Percentiles rank a stretch among this genome's conserved stretches.
Evolutionary conservation across 2,113 vertebrate genomes (phyloP).

Genomic region (Campylorhamphus procurvoides): DNA sequence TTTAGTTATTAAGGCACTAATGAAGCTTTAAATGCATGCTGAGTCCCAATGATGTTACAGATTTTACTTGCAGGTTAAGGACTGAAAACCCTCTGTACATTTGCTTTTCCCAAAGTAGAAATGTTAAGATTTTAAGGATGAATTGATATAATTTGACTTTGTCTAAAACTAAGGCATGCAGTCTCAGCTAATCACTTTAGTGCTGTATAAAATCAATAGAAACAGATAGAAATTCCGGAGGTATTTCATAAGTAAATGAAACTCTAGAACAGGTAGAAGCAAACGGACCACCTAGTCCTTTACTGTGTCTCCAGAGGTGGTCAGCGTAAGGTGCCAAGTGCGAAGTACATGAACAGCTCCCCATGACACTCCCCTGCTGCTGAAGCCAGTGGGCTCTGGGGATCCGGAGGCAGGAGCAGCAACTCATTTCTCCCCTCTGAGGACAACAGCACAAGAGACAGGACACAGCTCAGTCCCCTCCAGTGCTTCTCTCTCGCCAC

Average conservation of each 20-base stretch:
- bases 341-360: background rate
- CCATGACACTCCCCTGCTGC: background rate
- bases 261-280: background rate
- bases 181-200: background rate
- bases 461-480: background rate
- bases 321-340: background rate
- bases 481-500: background rate
- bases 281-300: background rate
- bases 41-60: background rate
- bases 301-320: background rate
- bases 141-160: background rate
- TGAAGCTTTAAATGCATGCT: background rate
- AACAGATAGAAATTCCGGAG: background rate
- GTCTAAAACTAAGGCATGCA: background rate
- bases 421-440: background rate
- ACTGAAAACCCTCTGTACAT: background rate
- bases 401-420: background rate
- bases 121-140: background rate
- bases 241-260: background rate
- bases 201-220: background rate
- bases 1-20: conserved; percentile 44
- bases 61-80: background rate
- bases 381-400: background rate
- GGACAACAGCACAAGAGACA: rapidly evolving
- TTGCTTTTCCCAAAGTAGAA: background rate